Conservation (phyloP, 2,888 invertebrate genomes). For the Oxystoma pomonae region DNA sequence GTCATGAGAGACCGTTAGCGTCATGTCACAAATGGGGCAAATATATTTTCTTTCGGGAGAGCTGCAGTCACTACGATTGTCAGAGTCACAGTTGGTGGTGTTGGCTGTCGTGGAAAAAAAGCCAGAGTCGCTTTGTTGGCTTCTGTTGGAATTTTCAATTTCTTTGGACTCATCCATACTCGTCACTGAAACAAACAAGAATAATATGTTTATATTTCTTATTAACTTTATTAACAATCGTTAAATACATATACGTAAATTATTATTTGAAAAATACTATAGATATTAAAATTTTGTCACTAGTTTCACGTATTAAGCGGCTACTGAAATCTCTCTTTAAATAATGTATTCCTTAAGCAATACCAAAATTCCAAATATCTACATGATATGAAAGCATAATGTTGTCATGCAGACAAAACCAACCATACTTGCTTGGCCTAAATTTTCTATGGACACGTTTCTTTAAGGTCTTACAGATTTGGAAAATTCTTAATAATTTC, state of each 20-base stretch:
- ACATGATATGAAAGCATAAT: not conserved
- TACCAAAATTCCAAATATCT: not conserved
- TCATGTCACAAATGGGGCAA: constrained; percentile 63
- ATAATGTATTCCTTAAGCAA: no score
- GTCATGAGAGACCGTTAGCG: constrained; percentile 59
- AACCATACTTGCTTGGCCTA: not conserved
- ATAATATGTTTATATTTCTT: no score
- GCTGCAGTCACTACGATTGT: constrained; percentile 56
- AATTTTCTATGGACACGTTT: not conserved
- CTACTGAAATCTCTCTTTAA: no score
- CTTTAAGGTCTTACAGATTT: not conserved
- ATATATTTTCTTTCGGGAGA: constrained; percentile 49
- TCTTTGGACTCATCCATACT: constrained; percentile 40
- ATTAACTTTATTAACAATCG: no score
- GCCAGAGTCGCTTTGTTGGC: constrained; percentile 43
- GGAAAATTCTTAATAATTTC: not conserved
- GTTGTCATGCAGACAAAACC: not conserved
- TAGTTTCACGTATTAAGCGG: no score
- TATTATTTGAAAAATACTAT: no score
- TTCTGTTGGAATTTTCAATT: constrained; percentile 20
- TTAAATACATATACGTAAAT: no score
- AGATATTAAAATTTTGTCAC: no score
- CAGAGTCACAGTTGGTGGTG: constrained; percentile 49
- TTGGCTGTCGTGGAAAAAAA: constrained; percentile 42
- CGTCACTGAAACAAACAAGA: constrained; percentile 44